Conservation (phyloP, 2,113 vertebrate genomes). For the Oenanthe oenanthe region DNA sequence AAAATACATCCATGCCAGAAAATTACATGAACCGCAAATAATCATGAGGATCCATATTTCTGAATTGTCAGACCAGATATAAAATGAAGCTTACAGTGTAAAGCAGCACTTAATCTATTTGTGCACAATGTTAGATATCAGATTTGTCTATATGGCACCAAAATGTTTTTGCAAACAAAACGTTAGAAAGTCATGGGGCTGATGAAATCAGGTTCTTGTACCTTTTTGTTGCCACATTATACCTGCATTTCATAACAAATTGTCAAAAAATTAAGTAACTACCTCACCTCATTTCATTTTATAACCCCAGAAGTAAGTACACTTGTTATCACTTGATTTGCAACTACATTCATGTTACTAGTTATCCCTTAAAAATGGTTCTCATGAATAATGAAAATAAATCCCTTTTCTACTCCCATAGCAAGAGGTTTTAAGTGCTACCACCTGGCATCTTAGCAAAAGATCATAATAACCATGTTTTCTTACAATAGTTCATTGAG, state of each 20-base stretch:
- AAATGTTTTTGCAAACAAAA: neutral
- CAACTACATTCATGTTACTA: conserved; percentile 31
- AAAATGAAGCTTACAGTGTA: neutral
- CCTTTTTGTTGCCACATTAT: neutral
- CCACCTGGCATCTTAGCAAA: conserved; percentile 69
- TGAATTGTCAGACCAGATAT: neutral
- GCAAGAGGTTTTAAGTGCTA: conserved; percentile 69
- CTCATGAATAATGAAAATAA: conserved; percentile 72
- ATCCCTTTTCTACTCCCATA: conserved; percentile 55
- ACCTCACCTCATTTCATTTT: conserved; percentile 4
- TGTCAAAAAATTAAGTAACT: conserved; percentile 16
- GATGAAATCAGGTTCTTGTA: neutral
- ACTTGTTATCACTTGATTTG: conserved; percentile 52
- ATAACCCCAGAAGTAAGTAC: conserved; percentile 17
- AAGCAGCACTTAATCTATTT: neutral
- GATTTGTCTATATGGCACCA: neutral
- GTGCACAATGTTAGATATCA: neutral
- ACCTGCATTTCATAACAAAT: neutral
- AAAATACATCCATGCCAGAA: neutral
- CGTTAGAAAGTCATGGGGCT: neutral
- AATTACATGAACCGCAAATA: neutral
- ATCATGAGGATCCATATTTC: neutral
- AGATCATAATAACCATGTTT: conserved; percentile 75
- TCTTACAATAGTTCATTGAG: conserved; percentile 69
- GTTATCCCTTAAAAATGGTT: conserved; percentile 55